These are phyloP conservation scores for Oryzias javanicus DNA, from an alignment of 2,113 vertebrate genomes.

Conservation along the genomic window DNA sequence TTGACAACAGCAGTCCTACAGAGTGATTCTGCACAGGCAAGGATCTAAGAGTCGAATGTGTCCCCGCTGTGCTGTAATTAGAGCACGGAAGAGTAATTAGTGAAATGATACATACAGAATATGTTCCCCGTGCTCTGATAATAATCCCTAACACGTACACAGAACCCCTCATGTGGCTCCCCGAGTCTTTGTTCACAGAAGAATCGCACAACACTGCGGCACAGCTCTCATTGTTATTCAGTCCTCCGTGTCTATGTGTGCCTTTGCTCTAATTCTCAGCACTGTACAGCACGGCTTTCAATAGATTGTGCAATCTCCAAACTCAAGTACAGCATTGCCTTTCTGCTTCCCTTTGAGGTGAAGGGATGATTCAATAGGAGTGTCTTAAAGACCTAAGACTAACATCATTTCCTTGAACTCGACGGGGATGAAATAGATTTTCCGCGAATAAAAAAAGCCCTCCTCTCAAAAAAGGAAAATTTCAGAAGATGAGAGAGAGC, in stretches of 20 bases:
- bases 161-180: conserved; percentile 18
- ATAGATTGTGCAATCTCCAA: conserved; percentile 33
- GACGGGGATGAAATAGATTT: conserved; percentile 23
- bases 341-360: conserved; percentile 29
- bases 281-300: conserved; percentile 32
- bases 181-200: conserved; percentile 33
- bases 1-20: conserved; percentile 39
- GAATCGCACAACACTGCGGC: conserved; percentile 55
- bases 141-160: conserved; percentile 39
- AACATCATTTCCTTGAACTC: conserved; percentile 22
- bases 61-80: conserved; percentile 66
- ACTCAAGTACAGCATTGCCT: conserved; percentile 7
- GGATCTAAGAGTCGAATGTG: conserved; percentile 47
- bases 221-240: conserved; percentile 65
- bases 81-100: conserved; percentile 63
- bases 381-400: conserved; percentile 16
- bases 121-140: conserved; percentile 47
- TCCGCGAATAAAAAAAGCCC: conserved; percentile 1
- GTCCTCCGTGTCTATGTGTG: conserved; percentile 54
- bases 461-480: conserved; percentile 6
- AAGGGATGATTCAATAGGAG: conserved; percentile 40
- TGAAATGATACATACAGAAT: conserved; percentile 64
- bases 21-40: conserved; percentile 39
- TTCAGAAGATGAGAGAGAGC: conserved; percentile 3
- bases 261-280: conserved; percentile 60